Percentiles rank a stretch among this genome's conserved stretches.
Conservation (phyloP, 2,113 vertebrate genomes). For the Steatornis caripensis region DNA sequence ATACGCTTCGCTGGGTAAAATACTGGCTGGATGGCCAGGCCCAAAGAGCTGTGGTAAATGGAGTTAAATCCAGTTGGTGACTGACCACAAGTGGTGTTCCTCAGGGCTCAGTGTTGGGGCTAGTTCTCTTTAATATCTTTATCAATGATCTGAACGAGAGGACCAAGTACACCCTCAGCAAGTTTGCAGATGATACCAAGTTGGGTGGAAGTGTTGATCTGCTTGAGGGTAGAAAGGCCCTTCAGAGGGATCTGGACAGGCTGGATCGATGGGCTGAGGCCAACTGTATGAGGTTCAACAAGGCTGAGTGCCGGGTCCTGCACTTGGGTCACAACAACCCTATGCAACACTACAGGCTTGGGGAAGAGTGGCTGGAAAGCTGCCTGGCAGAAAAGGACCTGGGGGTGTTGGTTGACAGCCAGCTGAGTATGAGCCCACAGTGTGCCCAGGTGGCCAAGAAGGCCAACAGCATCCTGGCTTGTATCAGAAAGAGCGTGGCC, state of each 20-base stretch:
- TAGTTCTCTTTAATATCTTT: not conserved
- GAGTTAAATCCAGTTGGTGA: not conserved
- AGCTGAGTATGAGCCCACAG: not conserved
- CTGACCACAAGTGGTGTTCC: not conserved
- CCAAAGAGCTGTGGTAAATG: not conserved
- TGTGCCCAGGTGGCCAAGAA: not conserved
- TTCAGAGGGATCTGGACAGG: not conserved
- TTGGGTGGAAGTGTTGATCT: not conserved
- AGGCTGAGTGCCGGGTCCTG: not conserved
- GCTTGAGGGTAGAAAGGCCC: not conserved
- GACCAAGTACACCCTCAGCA: not conserved
- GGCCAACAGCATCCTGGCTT: not conserved
- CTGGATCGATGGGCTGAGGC: rapidly evolving
- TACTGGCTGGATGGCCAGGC: not conserved
- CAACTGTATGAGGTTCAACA: not conserved
- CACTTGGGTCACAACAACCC: not conserved
- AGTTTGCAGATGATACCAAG: not conserved
- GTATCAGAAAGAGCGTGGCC: not conserved
- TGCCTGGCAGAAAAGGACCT: rapidly evolving
- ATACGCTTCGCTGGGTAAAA: not conserved
- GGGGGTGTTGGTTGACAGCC: rapidly evolving
- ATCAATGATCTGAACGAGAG: rapidly evolving
- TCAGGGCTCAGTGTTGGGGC: not conserved
- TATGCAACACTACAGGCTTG: not conserved
- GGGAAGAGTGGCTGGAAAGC: not conserved